Evolutionary conservation across 2,113 vertebrate genomes (phyloP).

Genomic region (Psittacus erithacus): DNA sequence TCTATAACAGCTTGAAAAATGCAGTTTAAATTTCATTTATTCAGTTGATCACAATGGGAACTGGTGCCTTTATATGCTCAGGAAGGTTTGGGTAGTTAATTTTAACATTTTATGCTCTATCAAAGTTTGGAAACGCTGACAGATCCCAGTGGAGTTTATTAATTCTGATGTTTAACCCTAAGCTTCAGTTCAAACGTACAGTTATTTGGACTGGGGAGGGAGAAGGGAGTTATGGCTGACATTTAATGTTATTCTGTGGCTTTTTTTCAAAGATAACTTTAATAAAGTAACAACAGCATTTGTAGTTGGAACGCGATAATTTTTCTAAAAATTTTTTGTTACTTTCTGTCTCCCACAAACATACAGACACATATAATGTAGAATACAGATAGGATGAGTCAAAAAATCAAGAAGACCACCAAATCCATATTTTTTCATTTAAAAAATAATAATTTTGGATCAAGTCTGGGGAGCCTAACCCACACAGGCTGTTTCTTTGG

Average conservation of each 20-base stretch:
- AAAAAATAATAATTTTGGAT: background rate
- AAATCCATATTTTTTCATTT: background rate
- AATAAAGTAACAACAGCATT: background rate
- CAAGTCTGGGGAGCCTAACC: background rate
- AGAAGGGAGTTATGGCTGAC: background rate
- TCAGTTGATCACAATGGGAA: background rate
- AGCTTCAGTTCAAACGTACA: slow-evolving; percentile 27
- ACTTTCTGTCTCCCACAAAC: background rate
- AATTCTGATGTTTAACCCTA: slow-evolving; percentile 63
- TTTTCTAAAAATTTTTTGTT: background rate
- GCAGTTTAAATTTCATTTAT: background rate
- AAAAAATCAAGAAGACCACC: background rate
- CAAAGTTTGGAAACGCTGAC: slow-evolving; percentile 45
- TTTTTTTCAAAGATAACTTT: background rate
- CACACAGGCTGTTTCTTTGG: background rate
- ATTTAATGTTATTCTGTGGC: background rate
- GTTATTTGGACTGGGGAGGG: background rate
- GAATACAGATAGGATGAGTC: background rate
- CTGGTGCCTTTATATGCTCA: background rate
- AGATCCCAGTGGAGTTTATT: slow-evolving; percentile 57
- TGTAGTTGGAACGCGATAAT: background rate
- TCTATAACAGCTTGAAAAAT: background rate
- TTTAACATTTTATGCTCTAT: slow-evolving; percentile 60
- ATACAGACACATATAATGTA: background rate
- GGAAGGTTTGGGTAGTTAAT: slow-evolving; percentile 45